Base-by-base conservation (phyloP, 2,797 vertebrate species). In the Garrulus glandarius region DNA sequence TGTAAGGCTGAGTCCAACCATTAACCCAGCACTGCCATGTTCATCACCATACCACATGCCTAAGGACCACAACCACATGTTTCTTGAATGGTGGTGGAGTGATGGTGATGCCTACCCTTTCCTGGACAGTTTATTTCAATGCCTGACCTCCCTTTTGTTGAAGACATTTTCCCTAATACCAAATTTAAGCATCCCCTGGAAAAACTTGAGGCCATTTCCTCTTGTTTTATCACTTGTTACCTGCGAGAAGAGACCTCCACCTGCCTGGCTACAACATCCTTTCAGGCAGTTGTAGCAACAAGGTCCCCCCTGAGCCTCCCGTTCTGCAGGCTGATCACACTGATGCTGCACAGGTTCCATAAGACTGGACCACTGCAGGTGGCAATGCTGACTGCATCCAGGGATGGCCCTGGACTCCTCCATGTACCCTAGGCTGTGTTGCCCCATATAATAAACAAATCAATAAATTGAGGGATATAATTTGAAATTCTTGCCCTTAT, bases 221-320 rank as follows among this genome's bases (percentile, higher is more conserved):
- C 32, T 47, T 32, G 17, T 43, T 56, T 43, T 63, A 1, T 49
- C 57, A 19, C 41, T 55, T 22, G 64, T 65, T 67, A 30, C 52
- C 20, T 74, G 60, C 0, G 0, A 87, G 68, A 65, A 52, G 60
- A 46, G 39, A 30, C 29, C 0, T 0, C n/a, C 4, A 1, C 60
- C 39, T 59, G 61, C 53, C 77, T 75, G 69, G 15, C 22, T 47
- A 13, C 46, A 46, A 0, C 15, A 22, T 60, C 10, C 50, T 79
- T 49, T 27, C 77, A 36, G 30, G 30, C 15, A 29, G 6, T 1
- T 67, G 12, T 26, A 34, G 21, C 8, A 41, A 34, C 30, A 32
- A 59, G 24, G 6, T 52, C 1, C 46, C 46, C 23, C 29, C 69
- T 41, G 61, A 20, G 30, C 18, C 32, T 41, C 41, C 34, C 74